phyloP scores from a whole-genome alignment of 2,888 invertebrate species.

The Apocheima hispidaria region DNA sequence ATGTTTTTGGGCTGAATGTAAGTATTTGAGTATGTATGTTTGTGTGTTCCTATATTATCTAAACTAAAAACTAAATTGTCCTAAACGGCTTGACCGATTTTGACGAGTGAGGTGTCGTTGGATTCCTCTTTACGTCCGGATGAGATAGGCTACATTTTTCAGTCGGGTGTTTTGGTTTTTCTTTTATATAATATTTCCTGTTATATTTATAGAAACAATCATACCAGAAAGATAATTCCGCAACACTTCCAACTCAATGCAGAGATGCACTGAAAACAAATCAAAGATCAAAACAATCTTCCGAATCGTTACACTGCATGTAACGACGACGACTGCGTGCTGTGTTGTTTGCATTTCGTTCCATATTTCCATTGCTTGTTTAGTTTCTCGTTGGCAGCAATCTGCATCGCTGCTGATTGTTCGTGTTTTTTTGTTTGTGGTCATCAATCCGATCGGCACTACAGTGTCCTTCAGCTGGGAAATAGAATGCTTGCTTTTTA shows the following conservation, averaged over 20 bases:
- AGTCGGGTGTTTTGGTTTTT: too few relatives aligned
- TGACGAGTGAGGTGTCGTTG: too few relatives aligned
- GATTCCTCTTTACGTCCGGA: too few relatives aligned
- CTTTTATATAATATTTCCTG: too few relatives aligned
- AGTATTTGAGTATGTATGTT: too few relatives aligned
- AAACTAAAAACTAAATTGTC: too few relatives aligned
- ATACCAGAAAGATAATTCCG: not conserved
- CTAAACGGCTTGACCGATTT: too few relatives aligned
- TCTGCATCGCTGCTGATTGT: slow-evolving; percentile 27
- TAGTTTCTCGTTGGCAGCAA: slow-evolving; percentile 22
- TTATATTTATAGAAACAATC: too few relatives aligned
- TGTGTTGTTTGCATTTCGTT: slow-evolving; percentile 10
- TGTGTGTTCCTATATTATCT: too few relatives aligned
- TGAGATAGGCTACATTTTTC: too few relatives aligned
- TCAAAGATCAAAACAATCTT: slow-evolving; percentile 7
- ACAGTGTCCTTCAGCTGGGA: slow-evolving; percentile 30
- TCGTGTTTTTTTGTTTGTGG: slow-evolving; percentile 43
- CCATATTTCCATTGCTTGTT: slow-evolving; percentile 21
- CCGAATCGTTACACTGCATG: slow-evolving; percentile 11
- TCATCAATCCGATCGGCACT: slow-evolving; percentile 38
- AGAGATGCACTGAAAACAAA: slow-evolving; percentile 8
- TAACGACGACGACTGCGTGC: too few relatives aligned
- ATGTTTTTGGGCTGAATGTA: too few relatives aligned
- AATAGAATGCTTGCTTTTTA: slow-evolving; percentile 29
- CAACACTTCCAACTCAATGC: not conserved